A percentile compares a stretch with the other conserved stretches of the same genome.
These are phyloP conservation scores for Acanthosoma haemorrhoidale DNA, from an alignment of 2,888 invertebrate species.

Conservation along the genomic window DNA sequence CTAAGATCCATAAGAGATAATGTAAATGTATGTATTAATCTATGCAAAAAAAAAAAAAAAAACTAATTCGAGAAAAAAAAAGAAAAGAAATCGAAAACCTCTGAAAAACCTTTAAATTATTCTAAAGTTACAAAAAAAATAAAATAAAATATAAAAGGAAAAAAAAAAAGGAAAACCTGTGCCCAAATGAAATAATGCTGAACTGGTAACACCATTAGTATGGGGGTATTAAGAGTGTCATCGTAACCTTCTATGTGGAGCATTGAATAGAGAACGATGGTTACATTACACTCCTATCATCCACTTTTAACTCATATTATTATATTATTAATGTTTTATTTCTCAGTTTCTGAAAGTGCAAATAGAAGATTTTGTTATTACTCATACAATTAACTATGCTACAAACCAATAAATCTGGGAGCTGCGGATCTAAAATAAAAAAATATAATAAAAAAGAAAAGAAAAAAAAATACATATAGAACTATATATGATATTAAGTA, in stretches of 20 bases:
- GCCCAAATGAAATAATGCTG: conserved; percentile 2
- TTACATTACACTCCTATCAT: not conserved
- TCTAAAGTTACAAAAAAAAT: conserved; percentile 7
- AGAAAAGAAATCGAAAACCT: not conserved
- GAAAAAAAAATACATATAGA: conserved; percentile 31
- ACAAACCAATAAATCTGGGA: conserved; percentile 24
- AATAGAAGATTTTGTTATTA: not conserved
- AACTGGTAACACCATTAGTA: not conserved
- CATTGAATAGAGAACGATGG: not conserved
- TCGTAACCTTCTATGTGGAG: not conserved
- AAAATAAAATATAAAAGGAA: not conserved
- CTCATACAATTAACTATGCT: not conserved
- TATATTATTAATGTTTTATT: not conserved
- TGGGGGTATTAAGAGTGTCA: not conserved
- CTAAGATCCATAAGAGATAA: not conserved
- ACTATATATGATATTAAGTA: conserved; percentile 34
- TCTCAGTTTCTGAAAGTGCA: not conserved
- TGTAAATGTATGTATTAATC: not conserved
- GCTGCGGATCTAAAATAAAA: conserved; percentile 31
- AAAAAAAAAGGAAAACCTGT: conserved; percentile 11
- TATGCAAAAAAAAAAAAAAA: no score
- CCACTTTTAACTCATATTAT: not conserved
- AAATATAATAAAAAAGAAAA: conserved; percentile 34
- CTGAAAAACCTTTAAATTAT: not conserved
- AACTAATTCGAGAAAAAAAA: not conserved